A percentile compares a stretch with the other conserved stretches of the same genome.
Conservation (phyloP, 2,113 vertebrate genomes). For the Cromileptes altivelis region DNA sequence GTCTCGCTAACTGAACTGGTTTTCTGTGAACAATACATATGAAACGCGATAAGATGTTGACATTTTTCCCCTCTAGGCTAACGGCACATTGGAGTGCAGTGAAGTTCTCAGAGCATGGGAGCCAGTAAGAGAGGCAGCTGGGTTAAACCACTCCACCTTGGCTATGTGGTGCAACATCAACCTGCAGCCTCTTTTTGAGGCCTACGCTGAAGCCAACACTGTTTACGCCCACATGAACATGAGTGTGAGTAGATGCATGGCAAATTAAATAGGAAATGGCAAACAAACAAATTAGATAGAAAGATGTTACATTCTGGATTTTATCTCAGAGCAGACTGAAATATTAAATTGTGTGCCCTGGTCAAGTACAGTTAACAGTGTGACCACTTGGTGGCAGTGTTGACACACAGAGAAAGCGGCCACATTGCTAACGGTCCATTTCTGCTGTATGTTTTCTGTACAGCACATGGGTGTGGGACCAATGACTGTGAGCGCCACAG, state of each 20-base stretch:
- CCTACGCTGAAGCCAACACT: background rate
- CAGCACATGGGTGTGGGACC: slow-evolving; percentile 62
- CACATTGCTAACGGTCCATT: background rate
- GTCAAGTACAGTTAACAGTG: background rate
- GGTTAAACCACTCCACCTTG: slow-evolving; percentile 56
- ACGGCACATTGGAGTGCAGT: slow-evolving; percentile 73
- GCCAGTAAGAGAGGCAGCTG: slow-evolving; percentile 52
- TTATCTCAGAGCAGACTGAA: background rate
- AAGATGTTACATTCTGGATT: background rate
- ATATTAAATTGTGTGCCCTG: background rate
- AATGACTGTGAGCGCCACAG: slow-evolving; percentile 56
- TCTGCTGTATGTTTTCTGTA: slow-evolving; percentile 54
- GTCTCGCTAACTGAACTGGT: slow-evolving; percentile 30
- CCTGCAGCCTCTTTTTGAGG: slow-evolving; percentile 71
- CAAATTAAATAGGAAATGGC: background rate
- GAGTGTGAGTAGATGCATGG: slow-evolving; percentile 71
- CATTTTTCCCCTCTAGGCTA: slow-evolving; percentile 61
- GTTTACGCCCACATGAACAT: slow-evolving; percentile 43
- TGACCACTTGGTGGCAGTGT: slow-evolving; percentile 81
- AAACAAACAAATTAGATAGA: background rate
- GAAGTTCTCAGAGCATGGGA: slow-evolving; percentile 70
- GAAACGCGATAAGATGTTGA: slow-evolving; percentile 21
- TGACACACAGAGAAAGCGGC: slow-evolving; percentile 35
- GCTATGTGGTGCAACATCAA: slow-evolving; percentile 74
- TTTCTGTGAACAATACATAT: slow-evolving; percentile 36